phyloP scores from a whole-genome alignment of 2,888 invertebrate species.

The Ophion slaviceki region DNA sequence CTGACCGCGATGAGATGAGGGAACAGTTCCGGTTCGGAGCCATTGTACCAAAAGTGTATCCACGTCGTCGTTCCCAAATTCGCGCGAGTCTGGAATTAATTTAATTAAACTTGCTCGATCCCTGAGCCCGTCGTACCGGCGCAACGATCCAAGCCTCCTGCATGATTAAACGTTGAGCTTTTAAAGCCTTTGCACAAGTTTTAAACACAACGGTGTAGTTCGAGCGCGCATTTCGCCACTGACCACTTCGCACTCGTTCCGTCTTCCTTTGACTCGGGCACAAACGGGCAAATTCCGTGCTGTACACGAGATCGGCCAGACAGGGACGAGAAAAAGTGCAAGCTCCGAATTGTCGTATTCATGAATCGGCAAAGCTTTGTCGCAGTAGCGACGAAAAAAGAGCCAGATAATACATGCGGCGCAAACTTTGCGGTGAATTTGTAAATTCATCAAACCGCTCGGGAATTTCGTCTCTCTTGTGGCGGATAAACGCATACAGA shows the following conservation, averaged over 20 bases:
- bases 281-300: conserved; percentile 25
- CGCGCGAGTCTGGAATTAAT: conserved; percentile 65
- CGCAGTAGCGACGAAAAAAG: conserved; percentile 1
- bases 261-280: conserved; percentile 20
- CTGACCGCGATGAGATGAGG: conserved; percentile 64
- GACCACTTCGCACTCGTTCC: conserved; percentile 15
- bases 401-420: not conserved
- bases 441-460: conserved; percentile 10
- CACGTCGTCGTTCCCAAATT: conserved; percentile 19
- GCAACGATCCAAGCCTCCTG: conserved; percentile 52
- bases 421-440: conserved; percentile 34
- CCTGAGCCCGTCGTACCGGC: conserved; percentile 31
- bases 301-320: conserved; percentile 4
- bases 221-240: conserved; percentile 39
- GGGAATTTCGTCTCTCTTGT: not conserved
- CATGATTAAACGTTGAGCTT: conserved; percentile 59
- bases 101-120: conserved; percentile 68
- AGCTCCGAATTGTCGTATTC: conserved; percentile 48
- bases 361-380: conserved; percentile 36
- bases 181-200: conserved; percentile 56
- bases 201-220: conserved; percentile 34
- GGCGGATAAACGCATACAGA: not conserved
- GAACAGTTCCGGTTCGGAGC: conserved; percentile 51
- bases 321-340: conserved; percentile 27
- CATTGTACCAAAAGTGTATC: conserved; percentile 43